Base-by-base conservation (phyloP, 2,888 invertebrate species). In the Plagodis dolabraria region DNA sequence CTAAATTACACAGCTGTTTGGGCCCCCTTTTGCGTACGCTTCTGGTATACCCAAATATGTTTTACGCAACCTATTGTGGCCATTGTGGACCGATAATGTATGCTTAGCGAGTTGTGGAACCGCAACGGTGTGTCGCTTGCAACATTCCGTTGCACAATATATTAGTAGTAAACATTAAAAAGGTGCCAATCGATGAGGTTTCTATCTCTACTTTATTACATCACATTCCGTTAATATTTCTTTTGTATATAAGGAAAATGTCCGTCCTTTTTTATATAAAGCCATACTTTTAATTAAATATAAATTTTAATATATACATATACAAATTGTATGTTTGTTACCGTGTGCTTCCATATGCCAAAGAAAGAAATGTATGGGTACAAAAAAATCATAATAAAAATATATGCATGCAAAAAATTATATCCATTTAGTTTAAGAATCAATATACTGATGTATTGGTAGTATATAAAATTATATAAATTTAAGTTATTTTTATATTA, bases 301-400 rank as follows among this genome's bases (percentile, higher is more conserved):
- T 43, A 64, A 69, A 69, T 65, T 67, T 51, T 58, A 66, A 53
- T 51, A 71, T 65, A n/a, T 62, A 67, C 68, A 65, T 72, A 64
- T 70, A 69, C 71, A 47, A 45, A 48, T 10, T 47, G 49, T 47
- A 57, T 52, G 56, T 47, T 49, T 46, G 74, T 72, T 72, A 77
- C 72, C 76, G 74, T 72, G 78, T 79, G 80, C 76, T 77, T 79
- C 75, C 78, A 79, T 81, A 84, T 85, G 84, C 89, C 89, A 89
- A 91, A 91, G 90, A 90, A 73, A 79, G 91, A 91, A 72, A 81
- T 78, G 77, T 84, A 75, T 84, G 80, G 80, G 85, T 86, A 87
- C 85, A 87, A 84, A 86, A 74, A 69, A 67, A 69, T 69, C 70
- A 72, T 60, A 70, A 68, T 67, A 70, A 57, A 71, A 70, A 65